Base-by-base conservation (phyloP, 1,140 invertebrate species). In the Trichomalopsis sarcophagae region DNA sequence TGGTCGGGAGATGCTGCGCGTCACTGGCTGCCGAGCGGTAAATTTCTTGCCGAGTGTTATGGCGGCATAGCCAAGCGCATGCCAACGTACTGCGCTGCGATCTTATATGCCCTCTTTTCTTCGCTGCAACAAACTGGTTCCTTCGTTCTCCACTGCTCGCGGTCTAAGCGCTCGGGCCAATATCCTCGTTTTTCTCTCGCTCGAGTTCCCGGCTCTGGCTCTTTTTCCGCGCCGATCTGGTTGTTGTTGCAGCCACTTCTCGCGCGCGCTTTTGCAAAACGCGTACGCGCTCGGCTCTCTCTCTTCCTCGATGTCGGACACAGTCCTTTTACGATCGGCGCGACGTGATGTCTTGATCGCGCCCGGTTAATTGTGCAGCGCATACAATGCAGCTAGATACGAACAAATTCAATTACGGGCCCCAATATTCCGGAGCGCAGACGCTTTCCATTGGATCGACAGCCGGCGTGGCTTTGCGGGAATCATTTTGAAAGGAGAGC, bases 1-100 rank as follows among this genome's bases (percentile, higher is more conserved):
- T 85, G 83, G 71, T 78, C 77, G 68, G 11, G 68, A 27, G 23
- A 30, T 33, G 23, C 23, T 27, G 10, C 11, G 84, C 86, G 86
- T 88, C 88, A 84, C 86, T 86, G 86, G 87, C 85, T 89, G 87
- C 84, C 86, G 89, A 90, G 89, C 88, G 89, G 89, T 90, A 90
- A 90, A 90, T 90, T 90, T 90, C 90, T 91, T 90, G 89, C 84
- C 87, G 88, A 23, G 86, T 89, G 89, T 90, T 89, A 90, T 89
- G 89, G 89, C 89, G n/a, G 89, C 83, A 81, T 62, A 78, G 88
- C 87, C 87, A 71, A 80, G 88, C 87, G 87, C 90, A 90, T 90
- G 87, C 89, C 89, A 89, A 89, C 88, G 88, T 86, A 87, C 89
- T 88, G 86, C 87, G 86, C 89, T 84, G 86, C 75, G 86, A 62